phyloP scores from a whole-genome alignment of 1,140 invertebrate genomes.

The Ceratosolen fusciceps region DNA sequence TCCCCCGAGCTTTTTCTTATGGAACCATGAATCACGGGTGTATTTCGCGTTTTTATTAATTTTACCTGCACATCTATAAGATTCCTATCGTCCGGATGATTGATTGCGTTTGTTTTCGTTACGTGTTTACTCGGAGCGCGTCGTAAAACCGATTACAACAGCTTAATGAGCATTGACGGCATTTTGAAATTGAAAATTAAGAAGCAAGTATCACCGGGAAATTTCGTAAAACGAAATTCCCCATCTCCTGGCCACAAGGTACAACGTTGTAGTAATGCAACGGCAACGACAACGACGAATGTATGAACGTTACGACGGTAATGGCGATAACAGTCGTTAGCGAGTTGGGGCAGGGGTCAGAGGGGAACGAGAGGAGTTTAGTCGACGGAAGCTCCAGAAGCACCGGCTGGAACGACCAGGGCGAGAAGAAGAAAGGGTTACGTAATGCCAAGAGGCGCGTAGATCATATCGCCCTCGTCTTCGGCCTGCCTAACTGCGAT shows the following conservation, averaged over 20 bases:
- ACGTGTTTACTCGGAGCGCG: background rate
- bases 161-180: background rate
- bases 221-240: no score
- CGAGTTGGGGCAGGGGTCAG: background rate
- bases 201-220: background rate
- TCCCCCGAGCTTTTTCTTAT: background rate
- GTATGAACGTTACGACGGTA: background rate
- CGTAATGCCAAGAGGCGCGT: conserved; percentile 58
- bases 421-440: conserved; percentile 58
- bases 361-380: background rate
- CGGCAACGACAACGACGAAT: no score
- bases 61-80: background rate
- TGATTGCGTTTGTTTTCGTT: background rate
- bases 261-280: no score
- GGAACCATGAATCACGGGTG: background rate
- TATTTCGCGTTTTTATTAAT: conserved; percentile 18
- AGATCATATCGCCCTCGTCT: conserved; percentile 58
- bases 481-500: conserved; percentile 57
- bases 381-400: conserved; percentile 8
- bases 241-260: no score
- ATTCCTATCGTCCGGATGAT: background rate
- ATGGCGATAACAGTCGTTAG: background rate
- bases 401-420: background rate
- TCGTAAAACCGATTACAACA: background rate
- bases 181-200: background rate